Percentiles rank a stretch among this genome's conserved stretches.
Conservation (phyloP, 2,797 vertebrate genomes). For the Chloroceryle amazona region DNA sequence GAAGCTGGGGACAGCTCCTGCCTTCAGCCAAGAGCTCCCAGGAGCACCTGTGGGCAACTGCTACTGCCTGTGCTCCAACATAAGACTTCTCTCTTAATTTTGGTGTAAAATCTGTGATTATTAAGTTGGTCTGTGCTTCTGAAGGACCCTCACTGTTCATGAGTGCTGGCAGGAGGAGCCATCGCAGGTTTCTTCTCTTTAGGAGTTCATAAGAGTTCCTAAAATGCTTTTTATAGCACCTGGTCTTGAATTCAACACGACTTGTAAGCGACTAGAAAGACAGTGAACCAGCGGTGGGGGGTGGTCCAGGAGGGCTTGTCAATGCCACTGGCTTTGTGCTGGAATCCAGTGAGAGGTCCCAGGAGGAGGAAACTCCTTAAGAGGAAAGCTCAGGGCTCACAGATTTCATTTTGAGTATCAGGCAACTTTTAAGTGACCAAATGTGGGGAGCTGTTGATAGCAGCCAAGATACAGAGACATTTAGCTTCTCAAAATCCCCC, state of each 20-base stretch:
- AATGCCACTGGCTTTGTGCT: background rate
- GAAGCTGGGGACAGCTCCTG: background rate
- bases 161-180: background rate
- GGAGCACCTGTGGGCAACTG: background rate
- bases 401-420: background rate
- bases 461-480: background rate
- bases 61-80: rapidly evolving
- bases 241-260: background rate
- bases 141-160: background rate
- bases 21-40: background rate
- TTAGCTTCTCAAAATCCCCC: rapidly evolving
- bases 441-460: background rate
- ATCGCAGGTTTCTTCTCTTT: too few species aligned
- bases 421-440: rapidly evolving
- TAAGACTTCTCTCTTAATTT: background rate
- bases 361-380: background rate
- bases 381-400: background rate
- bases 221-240: rapidly evolving
- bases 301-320: background rate
- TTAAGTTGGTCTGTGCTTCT: background rate
- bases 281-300: rapidly evolving
- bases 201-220: background rate
- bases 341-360: background rate
- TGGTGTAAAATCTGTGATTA: rapidly evolving
- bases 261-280: rapidly evolving